These are phyloP conservation scores for Pocillopora damicornis DNA, from an alignment of 64 coral and sea anemone species.

Conservation along the genomic window DNA sequence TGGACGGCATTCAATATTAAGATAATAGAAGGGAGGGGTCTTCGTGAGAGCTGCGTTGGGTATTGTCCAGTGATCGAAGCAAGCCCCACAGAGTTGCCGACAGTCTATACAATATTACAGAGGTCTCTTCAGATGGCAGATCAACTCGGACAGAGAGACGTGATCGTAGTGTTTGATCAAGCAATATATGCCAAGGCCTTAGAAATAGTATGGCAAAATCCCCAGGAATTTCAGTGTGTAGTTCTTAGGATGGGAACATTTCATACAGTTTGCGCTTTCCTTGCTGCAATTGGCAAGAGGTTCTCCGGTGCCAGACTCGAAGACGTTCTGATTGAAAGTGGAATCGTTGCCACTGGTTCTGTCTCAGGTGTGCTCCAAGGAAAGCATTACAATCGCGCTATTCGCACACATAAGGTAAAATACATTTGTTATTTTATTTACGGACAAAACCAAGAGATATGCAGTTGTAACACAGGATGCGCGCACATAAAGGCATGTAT, in stretches of 20 bases:
- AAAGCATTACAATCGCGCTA: conserved; percentile 26
- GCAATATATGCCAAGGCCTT: conserved; percentile 48
- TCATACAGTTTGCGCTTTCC: conserved; percentile 28
- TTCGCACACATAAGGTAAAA: conserved; percentile 46
- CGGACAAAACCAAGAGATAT: conserved; percentile 6
- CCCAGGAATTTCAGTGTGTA: conserved; percentile 25
- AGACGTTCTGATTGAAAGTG: conserved; percentile 48
- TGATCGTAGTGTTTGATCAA: conserved; percentile 36
- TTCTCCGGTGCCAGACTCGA: conserved; percentile 6
- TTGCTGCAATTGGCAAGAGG: conserved; percentile 34
- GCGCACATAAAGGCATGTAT: conserved; percentile 13
- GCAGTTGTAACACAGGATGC: conserved; percentile 1
- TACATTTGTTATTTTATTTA: conserved; percentile 13
- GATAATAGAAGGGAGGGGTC: neutral
- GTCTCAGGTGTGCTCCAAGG: conserved; percentile 34
- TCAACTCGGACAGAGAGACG: neutral
- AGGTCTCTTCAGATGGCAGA: conserved; percentile 6
- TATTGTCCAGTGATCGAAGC: neutral
- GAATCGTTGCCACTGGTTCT: conserved; percentile 42
- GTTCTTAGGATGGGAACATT: conserved; percentile 47
- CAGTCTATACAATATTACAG: neutral
- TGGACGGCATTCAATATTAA: neutral
- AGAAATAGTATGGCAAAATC: conserved; percentile 42
- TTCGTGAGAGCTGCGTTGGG: neutral
- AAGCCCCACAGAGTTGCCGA: neutral